Evolutionary conservation across 2,888 invertebrate genomes (phyloP).

Genomic region (Melanchra persicariae): DNA sequence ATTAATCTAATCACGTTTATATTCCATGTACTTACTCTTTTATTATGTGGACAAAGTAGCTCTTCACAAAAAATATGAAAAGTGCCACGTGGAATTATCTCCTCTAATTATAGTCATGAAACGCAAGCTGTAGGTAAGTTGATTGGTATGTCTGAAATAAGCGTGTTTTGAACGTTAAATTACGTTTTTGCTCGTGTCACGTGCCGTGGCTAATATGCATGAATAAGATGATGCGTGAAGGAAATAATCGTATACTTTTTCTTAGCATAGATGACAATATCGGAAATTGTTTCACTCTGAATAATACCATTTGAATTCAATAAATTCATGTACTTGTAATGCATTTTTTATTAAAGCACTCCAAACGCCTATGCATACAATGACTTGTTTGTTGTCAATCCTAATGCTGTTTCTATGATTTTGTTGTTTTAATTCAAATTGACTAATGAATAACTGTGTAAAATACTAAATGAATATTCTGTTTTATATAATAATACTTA

Average conservation of each 20-base stretch:
- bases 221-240: constrained; percentile 30
- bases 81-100: constrained; percentile 3
- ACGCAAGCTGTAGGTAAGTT: constrained; percentile 1
- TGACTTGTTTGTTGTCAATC: background rate
- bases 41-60: background rate
- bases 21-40: background rate
- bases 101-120: constrained; percentile 20
- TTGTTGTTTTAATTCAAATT: too few species aligned
- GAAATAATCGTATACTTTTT: constrained; percentile 1
- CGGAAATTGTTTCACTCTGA: constrained; percentile 3
- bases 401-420: too few species aligned
- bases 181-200: constrained; percentile 7
- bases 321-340: background rate
- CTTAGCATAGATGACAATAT: background rate
- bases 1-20: background rate
- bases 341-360: background rate
- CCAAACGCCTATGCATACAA: too few species aligned
- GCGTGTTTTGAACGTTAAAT: constrained; percentile 5
- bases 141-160: background rate
- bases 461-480: too few species aligned
- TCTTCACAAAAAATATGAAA: constrained; percentile 12
- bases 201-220: constrained; percentile 29
- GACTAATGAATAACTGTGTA: too few species aligned
- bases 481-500: too few species aligned
- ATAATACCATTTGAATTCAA: constrained; percentile 7